phyloP scores from a whole-genome alignment of 2,113 vertebrate genomes.

The Sapayoa aenigma region DNA sequence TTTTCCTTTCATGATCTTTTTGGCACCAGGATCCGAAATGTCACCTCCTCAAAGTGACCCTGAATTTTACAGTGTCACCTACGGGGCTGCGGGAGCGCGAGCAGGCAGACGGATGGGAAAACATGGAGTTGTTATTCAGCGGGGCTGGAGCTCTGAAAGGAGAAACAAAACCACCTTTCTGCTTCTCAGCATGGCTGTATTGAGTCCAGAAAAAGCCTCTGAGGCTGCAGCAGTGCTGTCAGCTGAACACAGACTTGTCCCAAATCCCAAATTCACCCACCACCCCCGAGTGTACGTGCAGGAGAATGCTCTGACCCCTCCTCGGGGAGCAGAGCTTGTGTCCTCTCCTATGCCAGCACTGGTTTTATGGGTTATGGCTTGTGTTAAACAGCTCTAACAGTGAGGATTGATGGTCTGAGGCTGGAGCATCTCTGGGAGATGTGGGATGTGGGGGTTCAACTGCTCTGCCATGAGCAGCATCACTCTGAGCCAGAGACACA shows the following conservation, averaged over 20 bases:
- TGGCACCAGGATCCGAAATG: slow-evolving; percentile 28
- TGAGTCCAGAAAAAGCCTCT: background rate
- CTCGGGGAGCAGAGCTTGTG: background rate
- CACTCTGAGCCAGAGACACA: background rate
- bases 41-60: slow-evolving; percentile 54
- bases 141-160: background rate
- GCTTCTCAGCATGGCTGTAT: background rate
- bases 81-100: background rate
- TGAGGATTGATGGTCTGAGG: accelerated
- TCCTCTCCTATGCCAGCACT: background rate
- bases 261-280: accelerated
- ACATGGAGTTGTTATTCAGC: background rate
- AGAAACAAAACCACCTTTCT: slow-evolving; percentile 40
- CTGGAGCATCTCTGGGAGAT: background rate
- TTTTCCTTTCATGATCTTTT: slow-evolving; percentile 59
- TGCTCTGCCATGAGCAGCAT: background rate
- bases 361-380: background rate
- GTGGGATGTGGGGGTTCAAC: background rate
- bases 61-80: slow-evolving; percentile 60
- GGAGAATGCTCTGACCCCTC: background rate
- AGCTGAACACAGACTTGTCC: background rate
- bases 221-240: background rate
- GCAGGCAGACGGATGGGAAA: background rate
- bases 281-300: accelerated
- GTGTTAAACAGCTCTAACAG: background rate